Evolutionary conservation across 2,888 invertebrate genomes (phyloP), one percentile per base, ranked within the genome.

Genomic region (Mechanitis mazaeus): DNA sequence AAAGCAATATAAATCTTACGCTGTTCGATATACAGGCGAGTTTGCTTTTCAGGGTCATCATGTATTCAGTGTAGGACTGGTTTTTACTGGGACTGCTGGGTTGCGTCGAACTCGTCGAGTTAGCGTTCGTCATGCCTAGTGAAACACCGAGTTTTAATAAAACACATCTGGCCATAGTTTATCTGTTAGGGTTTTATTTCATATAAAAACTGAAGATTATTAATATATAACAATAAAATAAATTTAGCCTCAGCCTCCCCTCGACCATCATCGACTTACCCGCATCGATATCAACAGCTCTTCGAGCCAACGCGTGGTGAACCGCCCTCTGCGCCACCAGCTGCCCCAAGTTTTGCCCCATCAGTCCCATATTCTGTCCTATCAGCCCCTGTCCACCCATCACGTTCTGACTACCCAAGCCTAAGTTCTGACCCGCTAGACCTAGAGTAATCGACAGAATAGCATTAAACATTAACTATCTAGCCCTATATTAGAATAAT

Each of bases 41-140:
- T 76, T 94, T 94, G 76, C 94, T 94, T 71, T 94, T 94, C 67
- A 94, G 82, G 56, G 92, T 92, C 71, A 94, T 91, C 91, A 94
- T 92, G 77, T 94, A 94, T 55, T 92, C 91, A 76, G 91, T 93
- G 79, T 94, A 94, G 2, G 92, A 90, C 63, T 92, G 92, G 65
- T 90, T 90, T 71, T 92, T 92, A 78, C 93, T 94, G 5, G 94
- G 94, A 45, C 94, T 93, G 69, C 93, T 77, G 54, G 90, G 89
- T 70, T 87, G 88, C 56, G 88, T 91, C 20, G 92, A 91, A 57
- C 92, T 92, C 53, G 83, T 81, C 1, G 88, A 89, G 74, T 84
- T 86, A 57, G 78, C 82, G 64, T 74, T 80, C 60, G 80, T 75
- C 81, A 87, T 82, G 20, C 83, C 89, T 90, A 72, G 0, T 54